These are phyloP conservation scores for Rhabdornis inornatus DNA, from an alignment of 2,113 vertebrate genomes.

Conservation along the genomic window DNA sequence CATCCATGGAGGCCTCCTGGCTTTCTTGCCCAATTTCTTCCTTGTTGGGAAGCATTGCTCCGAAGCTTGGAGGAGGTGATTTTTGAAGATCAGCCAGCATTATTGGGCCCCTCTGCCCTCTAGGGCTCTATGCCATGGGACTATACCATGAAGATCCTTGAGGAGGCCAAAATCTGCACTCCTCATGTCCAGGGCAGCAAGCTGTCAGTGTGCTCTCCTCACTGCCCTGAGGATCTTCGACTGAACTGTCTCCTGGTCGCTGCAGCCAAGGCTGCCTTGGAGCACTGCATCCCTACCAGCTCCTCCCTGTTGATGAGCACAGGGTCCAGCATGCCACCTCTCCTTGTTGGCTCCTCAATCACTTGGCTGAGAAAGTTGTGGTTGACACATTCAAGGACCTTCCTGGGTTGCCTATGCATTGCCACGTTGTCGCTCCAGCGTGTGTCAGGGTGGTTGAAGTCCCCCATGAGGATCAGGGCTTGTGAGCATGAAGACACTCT, in stretches of 20 bases:
- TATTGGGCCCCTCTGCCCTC: neutral
- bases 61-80: neutral
- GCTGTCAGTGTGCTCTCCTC: neutral
- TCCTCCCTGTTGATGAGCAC: neutral
- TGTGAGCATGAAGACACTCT: neutral
- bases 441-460: neutral
- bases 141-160: fast-evolving
- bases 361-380: neutral
- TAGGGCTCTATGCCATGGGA: neutral
- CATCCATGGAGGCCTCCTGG: neutral
- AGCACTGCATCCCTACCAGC: neutral
- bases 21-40: neutral
- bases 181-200: neutral
- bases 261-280: neutral
- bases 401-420: neutral
- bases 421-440: neutral
- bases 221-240: neutral
- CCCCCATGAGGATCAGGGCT: neutral
- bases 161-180: neutral
- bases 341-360: neutral
- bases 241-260: neutral
- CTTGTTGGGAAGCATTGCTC: neutral
- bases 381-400: neutral
- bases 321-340: neutral
- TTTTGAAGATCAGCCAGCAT: neutral